phyloP scores from a whole-genome alignment of 1,140 invertebrate species.

The Drosophila insularis region DNA sequence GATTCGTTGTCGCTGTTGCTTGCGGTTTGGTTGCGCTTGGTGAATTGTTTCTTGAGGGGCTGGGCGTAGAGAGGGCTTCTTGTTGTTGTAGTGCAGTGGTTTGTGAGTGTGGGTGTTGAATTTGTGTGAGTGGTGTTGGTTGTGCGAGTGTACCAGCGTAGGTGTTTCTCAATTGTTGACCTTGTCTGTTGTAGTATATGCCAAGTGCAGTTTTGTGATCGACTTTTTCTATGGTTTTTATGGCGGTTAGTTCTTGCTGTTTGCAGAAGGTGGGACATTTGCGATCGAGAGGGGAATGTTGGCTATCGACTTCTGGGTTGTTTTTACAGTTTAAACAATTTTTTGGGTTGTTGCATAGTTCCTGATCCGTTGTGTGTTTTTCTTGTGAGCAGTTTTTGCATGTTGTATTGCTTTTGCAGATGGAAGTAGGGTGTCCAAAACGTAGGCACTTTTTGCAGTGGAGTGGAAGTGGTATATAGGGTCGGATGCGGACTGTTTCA shows the following conservation, averaged over 20 bases:
- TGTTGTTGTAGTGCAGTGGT: no score
- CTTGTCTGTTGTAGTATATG: conserved; percentile 13
- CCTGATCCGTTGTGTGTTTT: no score
- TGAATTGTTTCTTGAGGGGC: no score
- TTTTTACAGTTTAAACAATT: no score
- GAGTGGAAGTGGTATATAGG: conserved; percentile 14
- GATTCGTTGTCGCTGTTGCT: no score
- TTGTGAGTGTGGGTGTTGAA: background rate
- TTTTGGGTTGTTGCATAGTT: no score
- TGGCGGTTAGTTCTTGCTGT: no score
- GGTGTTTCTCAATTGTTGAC: background rate
- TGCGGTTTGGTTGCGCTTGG: no score
- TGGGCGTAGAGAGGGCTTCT: no score
- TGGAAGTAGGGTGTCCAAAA: conserved; percentile 22
- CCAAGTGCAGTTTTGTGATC: conserved; percentile 14
- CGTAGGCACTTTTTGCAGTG: conserved; percentile 18
- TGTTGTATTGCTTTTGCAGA: conserved; percentile 17
- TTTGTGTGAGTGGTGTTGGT: background rate
- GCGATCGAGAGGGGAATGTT: no score
- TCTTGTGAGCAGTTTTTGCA: conserved; percentile 15
- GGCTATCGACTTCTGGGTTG: no score
- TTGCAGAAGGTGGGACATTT: no score
- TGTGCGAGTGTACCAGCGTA: background rate
- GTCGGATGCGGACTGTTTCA: background rate
- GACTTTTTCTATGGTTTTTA: conserved; percentile 23